phyloP scores from a whole-genome alignment of 2,888 invertebrate genomes.

The Merodon equestris region DNA sequence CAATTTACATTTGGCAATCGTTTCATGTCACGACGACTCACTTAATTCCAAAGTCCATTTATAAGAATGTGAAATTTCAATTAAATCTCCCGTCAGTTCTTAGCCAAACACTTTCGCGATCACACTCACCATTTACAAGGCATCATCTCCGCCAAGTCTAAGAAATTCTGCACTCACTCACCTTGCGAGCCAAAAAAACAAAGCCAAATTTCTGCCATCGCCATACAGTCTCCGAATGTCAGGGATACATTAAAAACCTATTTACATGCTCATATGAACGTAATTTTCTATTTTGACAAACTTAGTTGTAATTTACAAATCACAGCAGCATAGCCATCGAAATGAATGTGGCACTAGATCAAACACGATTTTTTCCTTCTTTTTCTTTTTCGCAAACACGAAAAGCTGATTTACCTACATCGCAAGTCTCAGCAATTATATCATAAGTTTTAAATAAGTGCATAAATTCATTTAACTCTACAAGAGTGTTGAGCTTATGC shows the following conservation, averaged over 20 bases:
- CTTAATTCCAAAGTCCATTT: too few species aligned
- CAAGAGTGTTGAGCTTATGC: slow-evolving; percentile 35
- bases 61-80: too few species aligned
- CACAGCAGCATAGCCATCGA: slow-evolving; percentile 53
- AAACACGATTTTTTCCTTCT: slow-evolving; percentile 47
- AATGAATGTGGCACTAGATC: slow-evolving; percentile 58
- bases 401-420: too few species aligned
- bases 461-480: slow-evolving; percentile 62
- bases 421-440: slow-evolving; percentile 55
- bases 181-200: slow-evolving; percentile 33
- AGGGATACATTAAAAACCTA: slow-evolving; percentile 51
- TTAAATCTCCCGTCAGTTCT: too few species aligned
- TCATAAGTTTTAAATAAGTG: slow-evolving; percentile 68
- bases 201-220: slow-evolving; percentile 44
- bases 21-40: too few species aligned
- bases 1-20: too few species aligned
- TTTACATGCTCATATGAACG: slow-evolving; percentile 28
- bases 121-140: slow-evolving; percentile 21
- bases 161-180: slow-evolving; percentile 1
- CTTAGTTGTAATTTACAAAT: slow-evolving; percentile 56
- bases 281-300: slow-evolving; percentile 26
- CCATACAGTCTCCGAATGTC: slow-evolving; percentile 66
- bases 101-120: slow-evolving; percentile 39
- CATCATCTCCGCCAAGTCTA: slow-evolving; percentile 18
- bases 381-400: slow-evolving; percentile 19